Evolutionary conservation across 2,113 vertebrate genomes (phyloP), one percentile per base, ranked within the genome.

Genomic region (Grus americana): DNA sequence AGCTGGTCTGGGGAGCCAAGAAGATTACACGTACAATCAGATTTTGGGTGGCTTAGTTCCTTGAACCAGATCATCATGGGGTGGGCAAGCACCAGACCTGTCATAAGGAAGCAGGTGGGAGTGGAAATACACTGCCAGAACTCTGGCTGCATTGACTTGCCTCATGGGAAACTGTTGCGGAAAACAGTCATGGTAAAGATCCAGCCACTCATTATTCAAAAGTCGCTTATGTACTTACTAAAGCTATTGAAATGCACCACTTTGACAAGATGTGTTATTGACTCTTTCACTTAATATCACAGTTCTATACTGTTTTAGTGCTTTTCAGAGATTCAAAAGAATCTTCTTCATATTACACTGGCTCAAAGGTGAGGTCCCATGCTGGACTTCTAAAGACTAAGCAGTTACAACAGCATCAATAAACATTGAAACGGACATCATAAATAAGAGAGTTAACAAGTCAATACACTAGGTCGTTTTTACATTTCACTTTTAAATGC

Each of bases 11-110:
- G 82, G 62, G 12, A 92, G 66, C 85, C 92, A 92, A 88, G 83
- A 70, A 74, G 93, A 93, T 95, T 92, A 92, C 73, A 42, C 1
- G 47, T 55, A 40, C 86, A 94, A 87, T 84, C 91, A 95, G 87
- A 80, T 95, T 92, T 83, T 78, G 50, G 10, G 1, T 81, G 76
- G 86, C 79, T 96, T 72, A 94, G 70, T 81, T 91, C 74, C 79
- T 79, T 85, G 61, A 87, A 95, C 14, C 76, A 89, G 89, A 95
- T 87, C 76, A 87, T 38, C 80, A 44, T 0, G 3, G 55, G 23
- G 86, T 0, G 86, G 87, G 83, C 68, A 83, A 84, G 73, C 52
- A 65, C 3, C 71, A 78, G 70, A 74, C 9, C 42, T 84, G 93
- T 71, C 93, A 84, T 80, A 89, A 74, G 80, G 61, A 58, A 81